These are phyloP conservation scores for Calcarius ornatus DNA, from an alignment of 2,113 vertebrate genomes.

Conservation along the genomic window DNA sequence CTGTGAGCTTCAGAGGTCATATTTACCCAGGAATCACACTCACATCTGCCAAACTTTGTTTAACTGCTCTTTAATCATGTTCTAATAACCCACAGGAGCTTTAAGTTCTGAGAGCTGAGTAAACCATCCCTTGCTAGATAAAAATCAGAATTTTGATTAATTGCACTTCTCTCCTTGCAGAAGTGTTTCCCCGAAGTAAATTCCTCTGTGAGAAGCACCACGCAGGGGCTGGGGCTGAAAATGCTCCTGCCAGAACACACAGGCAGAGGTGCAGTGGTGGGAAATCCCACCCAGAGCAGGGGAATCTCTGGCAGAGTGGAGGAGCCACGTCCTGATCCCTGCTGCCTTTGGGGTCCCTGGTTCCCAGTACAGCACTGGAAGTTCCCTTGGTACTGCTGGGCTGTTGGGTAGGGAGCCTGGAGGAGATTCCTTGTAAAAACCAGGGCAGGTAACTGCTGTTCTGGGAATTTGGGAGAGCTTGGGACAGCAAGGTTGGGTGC, in stretches of 20 bases:
- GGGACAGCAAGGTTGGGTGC: background rate
- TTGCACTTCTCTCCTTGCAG: background rate
- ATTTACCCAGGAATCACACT: conserved; percentile 52
- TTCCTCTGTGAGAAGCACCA: background rate
- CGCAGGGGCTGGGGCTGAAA: background rate
- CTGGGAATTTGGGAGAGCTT: background rate
- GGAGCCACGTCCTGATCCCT: background rate
- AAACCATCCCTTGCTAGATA: background rate
- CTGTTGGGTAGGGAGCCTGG: background rate
- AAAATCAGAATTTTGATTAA: background rate
- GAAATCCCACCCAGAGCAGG: background rate
- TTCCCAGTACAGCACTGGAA: accelerated
- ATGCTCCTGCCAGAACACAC: background rate
- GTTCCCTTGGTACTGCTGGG: background rate
- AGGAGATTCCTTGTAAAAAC: background rate
- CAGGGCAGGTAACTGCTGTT: accelerated
- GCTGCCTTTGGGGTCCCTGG: background rate
- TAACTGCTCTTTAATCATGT: conserved; percentile 26
- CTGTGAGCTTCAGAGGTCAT: conserved; percentile 17
- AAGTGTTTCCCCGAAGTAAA: background rate
- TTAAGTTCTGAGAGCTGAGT: background rate
- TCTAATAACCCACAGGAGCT: conserved; percentile 5
- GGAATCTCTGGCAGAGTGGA: background rate
- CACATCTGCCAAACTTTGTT: conserved; percentile 55
- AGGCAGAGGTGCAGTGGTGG: background rate